Evolutionary conservation across 2,113 vertebrate species (phyloP).

Genomic region (Crocuta crocuta): DNA sequence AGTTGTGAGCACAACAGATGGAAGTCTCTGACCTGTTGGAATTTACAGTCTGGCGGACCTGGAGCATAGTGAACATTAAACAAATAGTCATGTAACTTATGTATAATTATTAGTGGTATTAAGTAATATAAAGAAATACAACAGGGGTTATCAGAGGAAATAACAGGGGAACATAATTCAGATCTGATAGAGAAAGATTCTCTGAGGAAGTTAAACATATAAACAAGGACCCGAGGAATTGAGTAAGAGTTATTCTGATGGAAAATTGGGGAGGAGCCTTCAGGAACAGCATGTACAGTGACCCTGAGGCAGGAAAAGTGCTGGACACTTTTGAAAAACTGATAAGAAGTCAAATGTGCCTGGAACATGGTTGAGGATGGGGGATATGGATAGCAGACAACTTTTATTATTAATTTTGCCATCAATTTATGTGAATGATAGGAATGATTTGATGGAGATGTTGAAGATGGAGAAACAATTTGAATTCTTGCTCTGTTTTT

Average conservation of each 20-base stretch:
- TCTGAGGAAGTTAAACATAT: neutral
- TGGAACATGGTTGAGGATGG: neutral
- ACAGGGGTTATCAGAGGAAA: neutral
- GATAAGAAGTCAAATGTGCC: neutral
- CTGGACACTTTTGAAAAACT: neutral
- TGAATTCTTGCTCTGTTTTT: neutral
- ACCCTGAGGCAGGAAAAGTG: neutral
- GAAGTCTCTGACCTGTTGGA: neutral
- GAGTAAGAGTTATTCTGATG: neutral
- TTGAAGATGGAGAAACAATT: neutral
- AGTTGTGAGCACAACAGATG: neutral
- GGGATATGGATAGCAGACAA: neutral
- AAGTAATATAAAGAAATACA: neutral
- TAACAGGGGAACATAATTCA: neutral
- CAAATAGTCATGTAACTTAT: neutral
- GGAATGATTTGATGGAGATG: neutral
- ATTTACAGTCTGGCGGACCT: neutral
- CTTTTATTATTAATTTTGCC: neutral
- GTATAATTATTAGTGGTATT: neutral
- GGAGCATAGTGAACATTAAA: neutral
- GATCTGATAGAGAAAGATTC: neutral
- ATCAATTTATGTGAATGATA: neutral
- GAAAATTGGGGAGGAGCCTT: neutral
- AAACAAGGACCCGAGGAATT: neutral
- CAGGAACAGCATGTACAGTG: neutral